Conservation (phyloP, 2,888 invertebrate genomes). For the Cephus spinipes region DNA sequence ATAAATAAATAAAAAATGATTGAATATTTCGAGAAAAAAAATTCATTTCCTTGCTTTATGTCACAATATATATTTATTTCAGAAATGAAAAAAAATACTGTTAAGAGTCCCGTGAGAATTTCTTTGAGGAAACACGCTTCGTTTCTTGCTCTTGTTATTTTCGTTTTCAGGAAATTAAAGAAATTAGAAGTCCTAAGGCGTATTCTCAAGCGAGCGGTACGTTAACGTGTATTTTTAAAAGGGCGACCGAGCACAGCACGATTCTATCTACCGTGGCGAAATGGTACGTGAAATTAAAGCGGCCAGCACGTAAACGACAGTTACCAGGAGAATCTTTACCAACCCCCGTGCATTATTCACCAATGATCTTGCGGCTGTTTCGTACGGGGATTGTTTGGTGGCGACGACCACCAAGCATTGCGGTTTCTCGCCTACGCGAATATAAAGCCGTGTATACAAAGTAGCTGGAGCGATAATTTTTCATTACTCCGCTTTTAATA, state of each 20-base stretch:
- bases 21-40: neutral
- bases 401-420: neutral
- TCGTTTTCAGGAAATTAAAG: neutral
- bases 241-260: neutral
- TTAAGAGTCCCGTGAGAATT: neutral
- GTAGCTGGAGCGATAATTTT: neutral
- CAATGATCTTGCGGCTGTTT: neutral
- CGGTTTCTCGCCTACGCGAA: neutral
- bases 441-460: neutral
- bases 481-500: neutral
- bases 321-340: neutral
- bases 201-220: neutral
- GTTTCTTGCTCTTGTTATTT: neutral
- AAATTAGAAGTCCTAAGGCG: neutral
- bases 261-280: neutral
- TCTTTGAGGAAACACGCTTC: neutral
- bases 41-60: neutral
- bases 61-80: neutral
- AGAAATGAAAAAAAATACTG: neutral
- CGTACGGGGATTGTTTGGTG: neutral
- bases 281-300: slow-evolving; percentile 6
- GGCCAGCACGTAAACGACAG: neutral
- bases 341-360: neutral
- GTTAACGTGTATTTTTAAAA: neutral
- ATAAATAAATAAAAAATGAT: neutral